phyloP scores from a whole-genome alignment of 2,888 invertebrate species.

The Deilephila elpenor region DNA sequence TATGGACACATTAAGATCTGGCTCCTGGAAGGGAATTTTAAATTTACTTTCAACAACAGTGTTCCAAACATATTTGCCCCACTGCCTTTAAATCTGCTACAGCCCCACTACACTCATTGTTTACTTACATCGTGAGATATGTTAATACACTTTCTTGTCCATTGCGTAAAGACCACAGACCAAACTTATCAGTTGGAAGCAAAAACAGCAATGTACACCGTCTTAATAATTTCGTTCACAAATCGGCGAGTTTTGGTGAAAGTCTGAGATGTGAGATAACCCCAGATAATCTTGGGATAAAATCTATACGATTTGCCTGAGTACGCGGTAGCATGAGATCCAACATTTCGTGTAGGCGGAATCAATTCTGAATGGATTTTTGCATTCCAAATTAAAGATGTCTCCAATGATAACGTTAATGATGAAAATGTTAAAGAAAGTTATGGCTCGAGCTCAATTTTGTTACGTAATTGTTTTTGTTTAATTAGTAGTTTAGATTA shows the following conservation, averaged over 20 bases:
- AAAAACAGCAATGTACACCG: slow-evolving; percentile 11
- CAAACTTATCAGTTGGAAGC: background rate
- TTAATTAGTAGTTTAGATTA: background rate
- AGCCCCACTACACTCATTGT: slow-evolving; percentile 9
- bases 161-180: background rate
- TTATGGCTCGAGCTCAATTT: background rate
- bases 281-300: slow-evolving; percentile 76
- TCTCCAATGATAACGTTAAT: slow-evolving; percentile 7
- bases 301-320: slow-evolving; percentile 74
- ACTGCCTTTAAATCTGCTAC: slow-evolving; percentile 17
- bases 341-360: slow-evolving; percentile 49
- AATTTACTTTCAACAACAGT: background rate
- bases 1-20: background rate
- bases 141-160: slow-evolving; percentile 5
- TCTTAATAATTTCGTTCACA: slow-evolving; percentile 17
- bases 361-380: slow-evolving; percentile 54
- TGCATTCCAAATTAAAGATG: slow-evolving; percentile 33
- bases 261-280: slow-evolving; percentile 71
- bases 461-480: background rate
- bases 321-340: slow-evolving; percentile 65
- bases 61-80: slow-evolving; percentile 8
- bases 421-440: slow-evolving; percentile 26
- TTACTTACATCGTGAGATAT: slow-evolving; percentile 10
- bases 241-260: slow-evolving; percentile 45
- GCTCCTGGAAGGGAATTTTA: background rate